These are phyloP conservation scores for Myotis lucifugus DNA, from an alignment of 2,113 vertebrate species.

Conservation along the genomic window DNA sequence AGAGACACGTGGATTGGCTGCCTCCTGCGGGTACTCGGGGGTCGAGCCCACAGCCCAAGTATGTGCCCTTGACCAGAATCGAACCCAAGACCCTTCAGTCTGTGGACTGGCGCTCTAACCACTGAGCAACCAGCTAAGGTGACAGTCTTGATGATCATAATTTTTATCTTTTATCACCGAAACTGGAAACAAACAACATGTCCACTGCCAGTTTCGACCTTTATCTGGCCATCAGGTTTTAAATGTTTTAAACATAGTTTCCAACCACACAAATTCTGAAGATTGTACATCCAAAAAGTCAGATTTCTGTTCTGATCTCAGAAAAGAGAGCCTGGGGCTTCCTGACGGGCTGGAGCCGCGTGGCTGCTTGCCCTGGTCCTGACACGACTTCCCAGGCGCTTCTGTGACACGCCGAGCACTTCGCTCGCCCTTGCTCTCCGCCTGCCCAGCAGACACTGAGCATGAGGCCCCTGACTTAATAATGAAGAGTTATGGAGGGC, in stretches of 20 bases:
- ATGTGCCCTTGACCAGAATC: too few relatives aligned
- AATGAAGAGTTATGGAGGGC: background rate
- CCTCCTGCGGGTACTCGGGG: too few relatives aligned
- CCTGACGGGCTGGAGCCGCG: too few relatives aligned
- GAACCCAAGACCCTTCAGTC: too few relatives aligned
- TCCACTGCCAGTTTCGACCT: background rate
- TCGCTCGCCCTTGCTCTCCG: rapidly evolving
- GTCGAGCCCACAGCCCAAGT: too few relatives aligned
- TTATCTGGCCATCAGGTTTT: background rate
- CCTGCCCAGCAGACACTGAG: rapidly evolving
- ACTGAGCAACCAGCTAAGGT: too few relatives aligned
- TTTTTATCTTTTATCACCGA: background rate
- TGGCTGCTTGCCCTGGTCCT: background rate
- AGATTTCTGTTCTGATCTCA: background rate
- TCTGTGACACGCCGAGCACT: rapidly evolving
- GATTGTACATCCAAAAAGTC: background rate
- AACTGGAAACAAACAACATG: background rate
- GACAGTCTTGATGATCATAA: too few relatives aligned
- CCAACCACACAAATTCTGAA: background rate
- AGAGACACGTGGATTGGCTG: too few relatives aligned
- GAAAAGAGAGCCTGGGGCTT: background rate
- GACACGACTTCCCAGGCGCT: rapidly evolving
- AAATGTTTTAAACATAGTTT: background rate
- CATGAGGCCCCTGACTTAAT: background rate
- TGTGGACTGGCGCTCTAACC: too few relatives aligned